These are phyloP conservation scores for Xestia rhomboidea DNA, from an alignment of 2,888 invertebrate species.

Conservation along the genomic window DNA sequence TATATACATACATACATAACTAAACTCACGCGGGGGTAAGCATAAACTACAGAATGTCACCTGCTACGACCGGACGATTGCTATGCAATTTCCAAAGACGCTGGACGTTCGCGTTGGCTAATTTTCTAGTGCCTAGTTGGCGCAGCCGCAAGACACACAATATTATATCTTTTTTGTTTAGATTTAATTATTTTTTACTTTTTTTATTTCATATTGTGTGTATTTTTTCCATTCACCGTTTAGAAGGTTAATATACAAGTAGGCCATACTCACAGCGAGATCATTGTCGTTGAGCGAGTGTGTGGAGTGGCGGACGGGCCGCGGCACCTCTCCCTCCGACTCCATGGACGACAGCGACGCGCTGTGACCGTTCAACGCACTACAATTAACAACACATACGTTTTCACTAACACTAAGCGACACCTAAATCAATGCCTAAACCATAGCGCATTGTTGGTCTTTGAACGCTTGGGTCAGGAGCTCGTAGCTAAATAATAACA, in stretches of 20 bases:
- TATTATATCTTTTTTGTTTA: no score
- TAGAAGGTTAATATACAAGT: not conserved
- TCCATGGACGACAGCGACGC: slow-evolving; percentile 92
- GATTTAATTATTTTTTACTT: no score
- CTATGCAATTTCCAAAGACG: no score
- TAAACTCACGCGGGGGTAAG: no score
- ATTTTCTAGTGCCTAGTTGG: no score
- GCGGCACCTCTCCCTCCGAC: slow-evolving; percentile 94
- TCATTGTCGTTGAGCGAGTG: slow-evolving; percentile 97
- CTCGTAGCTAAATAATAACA: no score
- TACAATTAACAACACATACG: slow-evolving; percentile 64
- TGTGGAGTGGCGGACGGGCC: slow-evolving; percentile 92
- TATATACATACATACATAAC: no score
- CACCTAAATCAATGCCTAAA: not conserved
- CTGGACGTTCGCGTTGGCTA: no score
- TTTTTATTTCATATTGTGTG: no score
- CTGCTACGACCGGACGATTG: no score
- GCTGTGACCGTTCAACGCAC: slow-evolving; percentile 87
- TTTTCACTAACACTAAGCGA: slow-evolving; percentile 7
- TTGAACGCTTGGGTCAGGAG: not conserved
- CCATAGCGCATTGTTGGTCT: not conserved
- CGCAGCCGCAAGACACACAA: no score
- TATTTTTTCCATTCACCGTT: not conserved
- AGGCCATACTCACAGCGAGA: slow-evolving; percentile 92
- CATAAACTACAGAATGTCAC: no score